These are phyloP conservation scores for Maniola jurtina DNA, from an alignment of 1,140 invertebrate genomes.

Conservation along the genomic window DNA sequence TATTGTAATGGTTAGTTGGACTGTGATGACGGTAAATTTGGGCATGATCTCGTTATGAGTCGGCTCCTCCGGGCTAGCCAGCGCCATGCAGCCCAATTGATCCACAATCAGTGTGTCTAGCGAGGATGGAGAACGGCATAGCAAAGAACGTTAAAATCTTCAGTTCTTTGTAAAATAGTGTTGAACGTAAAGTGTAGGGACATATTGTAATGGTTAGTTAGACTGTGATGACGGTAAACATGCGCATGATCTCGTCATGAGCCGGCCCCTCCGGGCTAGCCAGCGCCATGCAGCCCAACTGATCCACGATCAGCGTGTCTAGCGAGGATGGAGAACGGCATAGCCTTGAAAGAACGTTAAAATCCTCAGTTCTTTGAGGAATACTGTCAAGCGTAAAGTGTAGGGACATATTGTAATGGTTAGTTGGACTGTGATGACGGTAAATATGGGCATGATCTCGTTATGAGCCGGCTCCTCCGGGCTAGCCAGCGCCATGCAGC, in stretches of 20 bases:
- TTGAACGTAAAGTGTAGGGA: too few relatives aligned
- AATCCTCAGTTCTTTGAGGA: neutral
- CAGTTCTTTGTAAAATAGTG: too few relatives aligned
- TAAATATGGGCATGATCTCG: slow-evolving; percentile 99
- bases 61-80: slow-evolving; percentile 90
- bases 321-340: slow-evolving; percentile 92
- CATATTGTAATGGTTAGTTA: too few relatives aligned
- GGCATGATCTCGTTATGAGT: slow-evolving; percentile 98
- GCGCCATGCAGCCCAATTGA: slow-evolving; percentile 98
- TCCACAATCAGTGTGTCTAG: slow-evolving; percentile 97
- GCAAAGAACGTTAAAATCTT: slow-evolving; percentile 49
- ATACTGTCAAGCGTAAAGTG: too few relatives aligned
- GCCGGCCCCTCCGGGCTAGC: slow-evolving; percentile 91
- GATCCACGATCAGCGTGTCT: slow-evolving; percentile 97
- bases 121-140: slow-evolving; percentile 92
- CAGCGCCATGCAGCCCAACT: slow-evolving; percentile 98
- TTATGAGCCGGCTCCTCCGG: slow-evolving; percentile 92
- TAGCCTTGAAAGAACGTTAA: slow-evolving; percentile 79
- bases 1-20: too few relatives aligned
- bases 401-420: too few relatives aligned
- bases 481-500: slow-evolving; percentile 97
- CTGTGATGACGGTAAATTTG: slow-evolving; percentile 97
- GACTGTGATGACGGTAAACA: slow-evolving; percentile 98
- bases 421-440: slow-evolving; percentile 95
- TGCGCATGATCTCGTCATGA: slow-evolving; percentile 97